Conservation (phyloP, 2,113 vertebrate genomes). For the Struthio camelus region DNA sequence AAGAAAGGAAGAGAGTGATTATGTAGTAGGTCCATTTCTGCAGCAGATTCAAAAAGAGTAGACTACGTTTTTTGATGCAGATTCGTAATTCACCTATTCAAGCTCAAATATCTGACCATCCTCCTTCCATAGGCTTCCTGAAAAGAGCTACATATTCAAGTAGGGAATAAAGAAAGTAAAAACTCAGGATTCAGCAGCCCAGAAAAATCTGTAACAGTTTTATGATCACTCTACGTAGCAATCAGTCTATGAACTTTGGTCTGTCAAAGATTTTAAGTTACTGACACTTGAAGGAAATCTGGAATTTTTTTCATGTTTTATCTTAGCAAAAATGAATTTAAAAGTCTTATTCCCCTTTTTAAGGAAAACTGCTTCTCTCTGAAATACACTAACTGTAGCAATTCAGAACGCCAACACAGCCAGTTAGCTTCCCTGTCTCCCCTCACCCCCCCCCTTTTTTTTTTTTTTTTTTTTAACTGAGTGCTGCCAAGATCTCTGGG, state of each 20-base stretch:
- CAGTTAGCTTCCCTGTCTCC: too few species aligned
- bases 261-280: too few species aligned
- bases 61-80: too few species aligned
- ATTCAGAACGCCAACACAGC: accelerated
- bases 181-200: neutral
- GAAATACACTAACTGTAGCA: neutral
- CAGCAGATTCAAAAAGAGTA: neutral
- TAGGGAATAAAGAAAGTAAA: neutral
- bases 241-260: neutral
- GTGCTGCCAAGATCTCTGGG: neutral
- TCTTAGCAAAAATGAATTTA: neutral
- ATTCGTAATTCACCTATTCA: neutral
- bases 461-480: too few species aligned
- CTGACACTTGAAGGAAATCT: neutral
- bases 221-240: accelerated
- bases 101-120: neutral
- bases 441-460: too few species aligned
- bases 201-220: neutral
- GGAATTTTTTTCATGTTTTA: neutral
- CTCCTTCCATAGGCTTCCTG: neutral
- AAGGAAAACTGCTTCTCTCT: neutral
- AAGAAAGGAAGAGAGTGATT: too few species aligned
- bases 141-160: neutral
- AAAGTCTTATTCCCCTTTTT: neutral
- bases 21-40: neutral